These are phyloP conservation scores for Saguinus midas DNA, from an alignment of 2,113 vertebrate genomes.

Conservation along the genomic window DNA sequence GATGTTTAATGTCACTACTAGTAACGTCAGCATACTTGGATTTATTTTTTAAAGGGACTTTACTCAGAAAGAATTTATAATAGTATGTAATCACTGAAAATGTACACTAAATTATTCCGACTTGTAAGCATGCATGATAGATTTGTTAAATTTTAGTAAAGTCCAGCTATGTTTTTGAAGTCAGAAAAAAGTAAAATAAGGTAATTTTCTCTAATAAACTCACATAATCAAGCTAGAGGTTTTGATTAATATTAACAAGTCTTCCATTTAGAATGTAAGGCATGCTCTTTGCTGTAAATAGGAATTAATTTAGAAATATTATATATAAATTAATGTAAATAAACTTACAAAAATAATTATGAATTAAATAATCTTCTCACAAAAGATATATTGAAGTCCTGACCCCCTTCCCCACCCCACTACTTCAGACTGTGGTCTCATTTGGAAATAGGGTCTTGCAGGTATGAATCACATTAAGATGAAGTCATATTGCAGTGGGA, in stretches of 20 bases:
- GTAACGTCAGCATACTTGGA: not conserved
- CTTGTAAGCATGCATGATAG: not conserved
- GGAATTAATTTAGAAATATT: not conserved
- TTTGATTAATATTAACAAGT: not conserved
- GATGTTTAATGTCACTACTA: not conserved
- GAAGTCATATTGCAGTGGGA: fast-evolving
- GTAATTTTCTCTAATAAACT: not conserved
- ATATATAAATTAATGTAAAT: not conserved
- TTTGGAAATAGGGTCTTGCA: not conserved
- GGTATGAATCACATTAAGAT: not conserved
- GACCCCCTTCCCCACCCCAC: not conserved
- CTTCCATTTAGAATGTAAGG: not conserved
- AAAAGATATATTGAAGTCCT: not conserved
- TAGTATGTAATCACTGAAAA: not conserved
- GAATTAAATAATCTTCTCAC: not conserved
- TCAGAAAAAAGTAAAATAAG: not conserved
- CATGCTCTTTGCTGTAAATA: not conserved
- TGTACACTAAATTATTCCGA: not conserved
- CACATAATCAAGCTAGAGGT: not conserved
- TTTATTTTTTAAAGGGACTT: not conserved
- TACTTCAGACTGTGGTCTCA: not conserved
- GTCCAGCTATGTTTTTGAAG: not conserved
- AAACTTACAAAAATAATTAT: not conserved
- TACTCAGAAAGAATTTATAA: conserved; percentile 1
- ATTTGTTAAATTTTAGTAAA: not conserved